A percentile compares a stretch with the other conserved stretches of the same genome.
Evolutionary conservation across 2,888 invertebrate genomes (phyloP).

Genomic region (Noctua janthina): DNA sequence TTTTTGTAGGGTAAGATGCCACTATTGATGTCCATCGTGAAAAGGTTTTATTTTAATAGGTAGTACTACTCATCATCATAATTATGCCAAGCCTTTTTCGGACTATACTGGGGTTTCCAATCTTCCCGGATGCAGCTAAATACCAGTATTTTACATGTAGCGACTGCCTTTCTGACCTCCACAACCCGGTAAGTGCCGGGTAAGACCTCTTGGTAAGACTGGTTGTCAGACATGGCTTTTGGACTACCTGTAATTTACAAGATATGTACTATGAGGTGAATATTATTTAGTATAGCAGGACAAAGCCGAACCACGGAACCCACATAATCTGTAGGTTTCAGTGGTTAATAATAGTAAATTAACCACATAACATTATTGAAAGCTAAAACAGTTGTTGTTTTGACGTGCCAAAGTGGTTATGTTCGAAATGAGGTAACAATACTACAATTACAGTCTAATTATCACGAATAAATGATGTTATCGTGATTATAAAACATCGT

Average conservation of each 20-base stretch:
- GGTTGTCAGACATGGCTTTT: not conserved
- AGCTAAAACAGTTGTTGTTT: constrained; percentile 6
- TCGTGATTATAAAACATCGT: constrained; percentile 46
- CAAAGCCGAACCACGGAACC: not conserved
- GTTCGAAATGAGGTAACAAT: constrained; percentile 31
- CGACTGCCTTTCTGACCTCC: not conserved
- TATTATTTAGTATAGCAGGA: not conserved
- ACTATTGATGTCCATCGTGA: not conserved
- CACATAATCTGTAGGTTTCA: not conserved
- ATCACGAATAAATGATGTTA: constrained; percentile 28
- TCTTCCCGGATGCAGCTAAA: not conserved
- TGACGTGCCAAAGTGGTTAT: constrained; percentile 15
- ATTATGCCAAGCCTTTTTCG: not conserved
- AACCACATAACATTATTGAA: constrained; percentile 8
- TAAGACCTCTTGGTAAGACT: not conserved
- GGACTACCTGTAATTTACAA: not conserved
- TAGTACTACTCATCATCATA: not conserved
- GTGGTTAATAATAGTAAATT: not conserved
- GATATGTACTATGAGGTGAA: not conserved
- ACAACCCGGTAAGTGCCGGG: not conserved
- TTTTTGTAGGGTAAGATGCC: constrained; percentile 11
- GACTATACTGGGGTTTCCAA: not conserved
- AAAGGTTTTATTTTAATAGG: not conserved
- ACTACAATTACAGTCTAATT: constrained; percentile 43
- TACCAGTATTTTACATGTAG: not conserved